Conservation (phyloP, 2,113 vertebrate genomes). For the Saguinus imperator region DNA sequence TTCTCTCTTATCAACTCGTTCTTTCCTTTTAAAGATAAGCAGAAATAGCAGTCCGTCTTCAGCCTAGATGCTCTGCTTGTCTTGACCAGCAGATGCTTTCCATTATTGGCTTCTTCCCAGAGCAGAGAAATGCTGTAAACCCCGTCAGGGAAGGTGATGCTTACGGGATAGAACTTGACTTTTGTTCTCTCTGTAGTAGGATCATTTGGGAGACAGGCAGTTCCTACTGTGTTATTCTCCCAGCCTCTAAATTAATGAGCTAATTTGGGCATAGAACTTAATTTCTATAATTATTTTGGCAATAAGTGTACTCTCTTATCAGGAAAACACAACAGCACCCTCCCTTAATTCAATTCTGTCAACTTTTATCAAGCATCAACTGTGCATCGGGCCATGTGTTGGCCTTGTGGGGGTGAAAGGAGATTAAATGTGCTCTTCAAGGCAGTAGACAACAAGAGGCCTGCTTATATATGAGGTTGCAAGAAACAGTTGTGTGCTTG, state of each 20-base stretch:
- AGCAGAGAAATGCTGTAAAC: not conserved
- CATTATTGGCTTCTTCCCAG: not conserved
- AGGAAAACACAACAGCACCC: not conserved
- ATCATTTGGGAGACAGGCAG: not conserved
- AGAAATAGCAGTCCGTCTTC: not conserved
- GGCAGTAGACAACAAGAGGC: not conserved
- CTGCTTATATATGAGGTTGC: not conserved
- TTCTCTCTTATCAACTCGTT: not conserved
- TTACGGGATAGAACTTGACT: not conserved
- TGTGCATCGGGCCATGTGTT: not conserved
- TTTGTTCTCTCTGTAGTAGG: not conserved
- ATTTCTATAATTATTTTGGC: conserved; percentile 14
- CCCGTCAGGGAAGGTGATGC: not conserved
- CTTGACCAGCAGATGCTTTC: not conserved
- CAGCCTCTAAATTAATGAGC: not conserved
- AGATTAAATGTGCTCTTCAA: not conserved
- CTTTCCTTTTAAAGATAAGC: conserved; percentile 47
- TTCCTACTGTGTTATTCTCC: not conserved
- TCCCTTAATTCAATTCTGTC: not conserved
- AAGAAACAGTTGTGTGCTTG: not conserved
- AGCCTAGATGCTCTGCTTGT: not conserved
- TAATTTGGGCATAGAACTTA: not conserved
- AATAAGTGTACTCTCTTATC: not conserved
- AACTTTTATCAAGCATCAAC: conserved; percentile 17
- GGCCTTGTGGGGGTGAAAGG: not conserved